Evolutionary conservation across 2,113 vertebrate genomes (phyloP).

Genomic region (Centropus bengalensis): DNA sequence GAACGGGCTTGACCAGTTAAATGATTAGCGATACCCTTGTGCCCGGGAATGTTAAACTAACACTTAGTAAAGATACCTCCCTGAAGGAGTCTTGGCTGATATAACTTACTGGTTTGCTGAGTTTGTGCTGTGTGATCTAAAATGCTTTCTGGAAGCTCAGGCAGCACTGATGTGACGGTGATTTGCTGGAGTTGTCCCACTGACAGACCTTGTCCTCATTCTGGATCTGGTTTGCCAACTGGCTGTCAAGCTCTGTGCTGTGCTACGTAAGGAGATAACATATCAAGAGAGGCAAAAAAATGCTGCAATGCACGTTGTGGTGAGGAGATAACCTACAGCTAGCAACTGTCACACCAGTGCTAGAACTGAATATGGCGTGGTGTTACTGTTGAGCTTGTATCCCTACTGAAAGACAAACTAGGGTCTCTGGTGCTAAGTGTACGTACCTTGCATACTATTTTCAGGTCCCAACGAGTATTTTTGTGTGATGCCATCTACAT

Average conservation of each 20-base stretch:
- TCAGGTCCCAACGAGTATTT: neutral
- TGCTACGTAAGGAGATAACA: neutral
- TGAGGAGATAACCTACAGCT: neutral
- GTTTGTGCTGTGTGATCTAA: accelerated
- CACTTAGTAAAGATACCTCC: neutral
- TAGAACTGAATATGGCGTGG: neutral
- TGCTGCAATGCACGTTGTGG: neutral
- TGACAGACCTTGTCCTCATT: neutral
- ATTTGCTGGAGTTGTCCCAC: neutral
- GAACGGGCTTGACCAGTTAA: neutral
- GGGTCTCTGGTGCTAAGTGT: neutral
- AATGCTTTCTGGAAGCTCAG: neutral
- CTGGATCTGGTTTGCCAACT: neutral
- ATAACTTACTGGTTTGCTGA: neutral
- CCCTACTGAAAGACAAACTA: neutral
- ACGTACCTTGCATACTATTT: neutral
- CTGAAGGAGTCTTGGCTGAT: neutral
- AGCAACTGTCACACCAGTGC: neutral
- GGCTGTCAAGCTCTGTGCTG: neutral
- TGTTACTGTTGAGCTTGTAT: neutral
- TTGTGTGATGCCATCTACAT: neutral
- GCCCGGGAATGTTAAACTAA: neutral
- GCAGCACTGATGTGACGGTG: neutral
- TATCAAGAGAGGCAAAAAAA: neutral
- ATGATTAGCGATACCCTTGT: neutral